Base-by-base conservation (phyloP, 2,888 invertebrate genomes). In the Hypsopygia costalis region DNA sequence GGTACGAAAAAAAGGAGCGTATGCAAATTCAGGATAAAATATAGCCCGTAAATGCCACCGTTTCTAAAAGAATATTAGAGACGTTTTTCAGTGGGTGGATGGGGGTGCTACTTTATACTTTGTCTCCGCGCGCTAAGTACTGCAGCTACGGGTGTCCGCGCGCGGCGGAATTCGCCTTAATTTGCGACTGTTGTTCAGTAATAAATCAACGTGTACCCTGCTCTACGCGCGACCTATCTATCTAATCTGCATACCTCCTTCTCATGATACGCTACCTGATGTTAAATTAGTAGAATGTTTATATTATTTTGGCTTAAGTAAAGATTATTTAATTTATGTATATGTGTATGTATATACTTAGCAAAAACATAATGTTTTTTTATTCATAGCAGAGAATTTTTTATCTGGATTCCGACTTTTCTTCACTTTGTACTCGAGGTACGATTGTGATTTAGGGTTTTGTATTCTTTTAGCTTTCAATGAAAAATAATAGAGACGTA, bases 31-130 rank as follows among this genome's bases (percentile, higher is more conserved):
- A 77, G 89, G 89, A 89, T 89, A 89, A 89, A 89, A 89, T 89
- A 89, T 89, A 89, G 89, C 89, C 89, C 89, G 89, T 89, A 89
- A 89, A 89, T 89, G 89, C 89, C 89, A 88, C 88, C 88, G 89
- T 89, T 89, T 89, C 89, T 88, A 89, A 89, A 89, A 89, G 89
- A 89, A 89, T 89, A 89, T 89, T 89, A 89, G 89, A 89, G 88
- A 86, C 89, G 88, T 89, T 89, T 89, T 89, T 87, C 89, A 88
- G 89, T 86, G 89, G 89, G 89, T 81, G 83, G 88, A 58, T 72
- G 74, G 89, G 81, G 82, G 76, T 69, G 75, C 69, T 77, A 82
- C 85, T 86, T 86, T 85, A 82, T 87, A 86, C 85, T 86, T 83
- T 86, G 87, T 87, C 87, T 87, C 83, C 79, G 74, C 74, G 71